Base-by-base conservation (phyloP, 2,888 invertebrate genomes). In the Chrysina gloriosa region DNA sequence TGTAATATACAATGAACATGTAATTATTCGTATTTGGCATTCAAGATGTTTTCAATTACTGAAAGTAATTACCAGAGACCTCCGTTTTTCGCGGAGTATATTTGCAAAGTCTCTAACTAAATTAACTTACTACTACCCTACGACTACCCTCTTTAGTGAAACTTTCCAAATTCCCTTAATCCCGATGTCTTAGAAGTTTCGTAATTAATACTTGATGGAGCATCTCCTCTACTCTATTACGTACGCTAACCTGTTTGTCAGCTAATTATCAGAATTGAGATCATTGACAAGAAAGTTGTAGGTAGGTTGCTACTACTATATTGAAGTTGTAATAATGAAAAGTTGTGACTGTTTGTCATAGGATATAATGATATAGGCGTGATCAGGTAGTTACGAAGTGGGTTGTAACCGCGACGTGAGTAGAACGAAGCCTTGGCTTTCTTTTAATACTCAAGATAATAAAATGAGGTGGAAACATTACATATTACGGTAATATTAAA, bases 91-190 rank as follows among this genome's bases (percentile, higher is more conserved):
- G 14, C 27, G 16, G 19, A 52, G 6, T 31, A 14, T n/a, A 16
- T 7, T 16, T 16, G 52, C 9, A 16, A 11, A 52, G 29, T 29
- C 27, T 29, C 25, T 23, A 23, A 27, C 27, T 29, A 31, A 29
- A 52, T 52, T 52, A 52, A 31, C 31, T 52, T 52, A 29, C 14
- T 31, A 52, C 31, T 52, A 52, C 7, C 23, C 6, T 52, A 11
- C 42, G 19, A 5, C 42, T 6, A 42, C 7, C 14, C 6, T 6
- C 39, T n/a, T 39, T 16, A n/a, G 16, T 39, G n/a, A 27, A 50
- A 7, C 27, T 50, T 25, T 52, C 29, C 52, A 25, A 31, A 27
- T 52, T 52, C 19, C 52, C 29, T 0, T 52, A 27, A 52, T 52
- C 6, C 29, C 19, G 29, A 52, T n/a, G 52, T 16, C 31, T 29